Conservation (phyloP, 2,113 vertebrate species). For the Penelope pileata region DNA sequence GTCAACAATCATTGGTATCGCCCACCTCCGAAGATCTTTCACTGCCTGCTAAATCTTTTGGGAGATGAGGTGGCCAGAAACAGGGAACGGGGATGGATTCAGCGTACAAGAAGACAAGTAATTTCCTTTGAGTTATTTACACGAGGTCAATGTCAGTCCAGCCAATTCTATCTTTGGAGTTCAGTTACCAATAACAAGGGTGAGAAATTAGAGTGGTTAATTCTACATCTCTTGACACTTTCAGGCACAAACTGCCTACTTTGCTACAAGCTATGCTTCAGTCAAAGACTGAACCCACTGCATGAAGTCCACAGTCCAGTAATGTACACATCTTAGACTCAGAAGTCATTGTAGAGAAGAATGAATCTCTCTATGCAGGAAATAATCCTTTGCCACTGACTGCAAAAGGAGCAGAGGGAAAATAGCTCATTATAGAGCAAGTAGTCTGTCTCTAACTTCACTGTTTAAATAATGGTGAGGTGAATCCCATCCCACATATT, state of each 20-base stretch:
- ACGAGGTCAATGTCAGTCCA: neutral
- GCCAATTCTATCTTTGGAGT: neutral
- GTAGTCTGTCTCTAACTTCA: neutral
- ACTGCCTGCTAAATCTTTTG: neutral
- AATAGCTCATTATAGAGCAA: neutral
- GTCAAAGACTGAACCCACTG: neutral
- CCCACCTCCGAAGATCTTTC: neutral
- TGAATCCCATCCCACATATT: neutral
- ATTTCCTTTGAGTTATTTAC: neutral
- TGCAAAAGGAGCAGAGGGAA: neutral
- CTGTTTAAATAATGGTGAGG: neutral
- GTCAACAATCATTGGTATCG: neutral
- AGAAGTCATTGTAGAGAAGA: neutral
- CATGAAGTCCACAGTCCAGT: neutral
- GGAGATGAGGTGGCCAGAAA: neutral
- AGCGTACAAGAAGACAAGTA: rapidly evolving
- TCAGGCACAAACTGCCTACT: neutral
- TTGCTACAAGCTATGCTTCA: neutral
- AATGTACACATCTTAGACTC: neutral
- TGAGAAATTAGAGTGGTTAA: neutral
- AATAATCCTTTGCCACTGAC: neutral
- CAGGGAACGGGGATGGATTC: neutral
- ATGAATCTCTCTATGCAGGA: neutral
- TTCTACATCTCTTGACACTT: neutral
- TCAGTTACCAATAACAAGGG: neutral